Evolutionary conservation across 2,113 vertebrate genomes (phyloP).

Genomic region (Microcebus lehilahytsara): DNA sequence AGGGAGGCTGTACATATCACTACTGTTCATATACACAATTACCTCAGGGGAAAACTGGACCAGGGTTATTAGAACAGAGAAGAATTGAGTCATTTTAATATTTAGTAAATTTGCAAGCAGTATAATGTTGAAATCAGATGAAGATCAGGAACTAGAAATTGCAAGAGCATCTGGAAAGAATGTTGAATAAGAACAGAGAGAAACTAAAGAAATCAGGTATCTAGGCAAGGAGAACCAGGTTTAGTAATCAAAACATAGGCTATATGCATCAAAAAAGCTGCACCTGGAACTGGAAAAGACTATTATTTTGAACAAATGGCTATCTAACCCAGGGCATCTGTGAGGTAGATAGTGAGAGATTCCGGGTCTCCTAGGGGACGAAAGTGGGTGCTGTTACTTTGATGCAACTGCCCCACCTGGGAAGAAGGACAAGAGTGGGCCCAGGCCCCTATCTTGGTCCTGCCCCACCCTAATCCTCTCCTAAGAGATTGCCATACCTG

Average conservation of each 20-base stretch:
- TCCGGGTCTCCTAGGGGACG: too few species aligned
- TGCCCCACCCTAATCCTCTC: too few species aligned
- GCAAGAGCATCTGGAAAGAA: not conserved
- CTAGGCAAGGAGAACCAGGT: not conserved
- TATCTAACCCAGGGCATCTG: not conserved
- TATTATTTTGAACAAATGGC: not conserved
- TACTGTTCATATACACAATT: not conserved
- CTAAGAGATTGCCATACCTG: too few species aligned
- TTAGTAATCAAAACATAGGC: not conserved
- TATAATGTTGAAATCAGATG: not conserved
- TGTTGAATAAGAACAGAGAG: not conserved
- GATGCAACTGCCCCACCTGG: too few species aligned
- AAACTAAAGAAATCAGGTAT: not conserved
- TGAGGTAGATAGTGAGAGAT: too few species aligned
- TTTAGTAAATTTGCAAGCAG: not conserved
- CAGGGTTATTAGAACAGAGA: not conserved
- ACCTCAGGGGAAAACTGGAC: not conserved
- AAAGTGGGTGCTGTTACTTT: too few species aligned
- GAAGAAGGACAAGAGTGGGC: too few species aligned
- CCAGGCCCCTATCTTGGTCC: too few species aligned
- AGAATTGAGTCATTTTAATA: not conserved
- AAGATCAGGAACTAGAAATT: not conserved
- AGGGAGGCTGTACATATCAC: accelerated
- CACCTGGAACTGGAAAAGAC: not conserved
- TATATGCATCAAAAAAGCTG: not conserved